Evolutionary conservation across 2,113 vertebrate genomes (phyloP).

Genomic region (Pluvialis apricaria): DNA sequence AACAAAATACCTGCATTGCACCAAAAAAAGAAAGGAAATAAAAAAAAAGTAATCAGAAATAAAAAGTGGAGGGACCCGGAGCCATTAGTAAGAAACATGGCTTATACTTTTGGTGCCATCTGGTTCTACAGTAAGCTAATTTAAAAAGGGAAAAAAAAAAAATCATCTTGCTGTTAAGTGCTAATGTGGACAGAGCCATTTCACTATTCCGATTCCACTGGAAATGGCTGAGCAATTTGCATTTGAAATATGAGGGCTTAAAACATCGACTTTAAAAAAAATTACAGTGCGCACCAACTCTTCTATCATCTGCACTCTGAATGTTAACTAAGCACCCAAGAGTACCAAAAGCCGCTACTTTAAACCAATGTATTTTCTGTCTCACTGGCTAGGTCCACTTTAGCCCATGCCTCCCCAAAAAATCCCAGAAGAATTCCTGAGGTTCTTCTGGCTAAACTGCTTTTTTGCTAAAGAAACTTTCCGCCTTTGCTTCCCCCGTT

Average conservation of each 20-base stretch:
- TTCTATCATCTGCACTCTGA: constrained; percentile 10
- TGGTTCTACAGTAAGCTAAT: constrained; percentile 56
- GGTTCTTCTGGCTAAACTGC: neutral
- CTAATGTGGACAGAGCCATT: constrained; percentile 59
- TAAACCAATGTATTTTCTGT: neutral
- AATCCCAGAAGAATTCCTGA: neutral
- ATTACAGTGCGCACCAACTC: constrained; percentile 20
- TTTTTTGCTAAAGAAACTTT: neutral
- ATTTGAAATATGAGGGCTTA: constrained; percentile 58
- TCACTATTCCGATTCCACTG: constrained; percentile 37
- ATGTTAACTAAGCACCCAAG: constrained; percentile 28
- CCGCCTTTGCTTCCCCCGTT: neutral
- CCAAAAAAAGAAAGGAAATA: neutral
- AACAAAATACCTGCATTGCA: constrained; percentile 38
- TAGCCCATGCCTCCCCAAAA: neutral
- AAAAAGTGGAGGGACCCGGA: constrained; percentile 31
- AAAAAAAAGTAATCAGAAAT: neutral
- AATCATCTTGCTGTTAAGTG: constrained; percentile 48
- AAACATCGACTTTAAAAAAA: constrained; percentile 45
- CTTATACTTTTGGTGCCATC: constrained; percentile 50
- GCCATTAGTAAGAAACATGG: constrained; percentile 42
- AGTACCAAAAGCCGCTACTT: neutral
- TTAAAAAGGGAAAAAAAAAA: neutral
- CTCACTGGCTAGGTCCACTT: neutral
- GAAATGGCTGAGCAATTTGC: constrained; percentile 58